phyloP scores from a whole-genome alignment of 2,797 vertebrate genomes.

The Sphenopsis melanotis region DNA sequence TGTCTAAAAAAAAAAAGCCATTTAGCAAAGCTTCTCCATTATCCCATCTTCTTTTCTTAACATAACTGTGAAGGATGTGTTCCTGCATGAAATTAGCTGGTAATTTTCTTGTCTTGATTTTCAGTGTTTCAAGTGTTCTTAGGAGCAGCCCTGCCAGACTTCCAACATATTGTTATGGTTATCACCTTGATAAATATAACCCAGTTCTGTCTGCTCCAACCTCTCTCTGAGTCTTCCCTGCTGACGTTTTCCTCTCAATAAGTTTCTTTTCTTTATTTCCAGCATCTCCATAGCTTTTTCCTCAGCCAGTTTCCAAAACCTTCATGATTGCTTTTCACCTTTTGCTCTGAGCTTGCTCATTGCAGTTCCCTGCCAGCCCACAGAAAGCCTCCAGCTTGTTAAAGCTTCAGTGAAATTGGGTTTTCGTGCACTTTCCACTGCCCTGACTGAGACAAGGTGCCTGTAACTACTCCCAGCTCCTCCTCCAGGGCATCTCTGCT shows the following conservation, averaged over 20 bases:
- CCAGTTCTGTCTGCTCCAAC: background rate
- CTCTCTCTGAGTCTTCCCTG: background rate
- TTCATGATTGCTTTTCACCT: background rate
- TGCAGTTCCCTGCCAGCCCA: background rate
- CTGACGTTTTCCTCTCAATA: background rate
- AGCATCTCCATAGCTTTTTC: background rate
- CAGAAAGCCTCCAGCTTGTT: background rate
- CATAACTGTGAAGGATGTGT: background rate
- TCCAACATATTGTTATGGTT: slow-evolving; percentile 37
- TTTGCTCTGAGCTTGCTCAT: background rate
- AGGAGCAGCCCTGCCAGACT: background rate
- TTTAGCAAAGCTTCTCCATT: background rate
- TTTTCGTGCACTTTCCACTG: background rate
- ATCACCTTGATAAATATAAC: slow-evolving; percentile 44
- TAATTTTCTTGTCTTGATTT: slow-evolving; percentile 25
- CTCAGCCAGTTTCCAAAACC: background rate
- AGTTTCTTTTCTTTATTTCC: background rate
- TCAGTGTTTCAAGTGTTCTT: background rate
- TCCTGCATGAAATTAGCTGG: slow-evolving; percentile 3
- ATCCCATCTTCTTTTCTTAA: background rate
- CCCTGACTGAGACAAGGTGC: background rate
- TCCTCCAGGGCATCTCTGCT: background rate
- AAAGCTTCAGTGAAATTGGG: background rate
- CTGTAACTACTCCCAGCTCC: background rate
- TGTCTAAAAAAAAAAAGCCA: background rate